phyloP scores from a whole-genome alignment of 2,888 invertebrate genomes.

The Alentia gelatinosa region DNA sequence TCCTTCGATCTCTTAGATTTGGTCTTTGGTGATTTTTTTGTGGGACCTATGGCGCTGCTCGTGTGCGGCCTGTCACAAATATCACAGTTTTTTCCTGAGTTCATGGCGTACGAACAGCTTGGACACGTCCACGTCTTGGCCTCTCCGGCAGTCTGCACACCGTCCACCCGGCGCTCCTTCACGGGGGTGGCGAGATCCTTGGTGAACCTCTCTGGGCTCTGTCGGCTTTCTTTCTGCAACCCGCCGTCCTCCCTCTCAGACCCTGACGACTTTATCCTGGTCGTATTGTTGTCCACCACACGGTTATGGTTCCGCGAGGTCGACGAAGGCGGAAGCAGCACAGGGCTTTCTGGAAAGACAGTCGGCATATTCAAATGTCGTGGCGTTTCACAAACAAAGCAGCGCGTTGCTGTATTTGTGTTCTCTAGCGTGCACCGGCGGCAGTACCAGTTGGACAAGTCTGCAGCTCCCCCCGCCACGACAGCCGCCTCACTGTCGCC shows the following conservation, averaged over 20 bases:
- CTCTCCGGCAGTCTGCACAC: not conserved
- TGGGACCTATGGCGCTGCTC: not conserved
- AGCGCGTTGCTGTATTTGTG: constrained; percentile 85
- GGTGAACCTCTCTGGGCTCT: not conserved
- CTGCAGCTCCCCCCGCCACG: not conserved
- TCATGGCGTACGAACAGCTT: not conserved
- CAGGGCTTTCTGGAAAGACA: constrained; percentile 62
- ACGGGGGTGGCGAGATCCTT: too few relatives aligned
- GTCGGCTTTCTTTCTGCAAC: too few relatives aligned
- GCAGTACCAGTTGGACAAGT: constrained; percentile 77
- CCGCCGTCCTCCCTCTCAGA: not conserved
- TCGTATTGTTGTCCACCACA: constrained; percentile 61
- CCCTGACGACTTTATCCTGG: not conserved
- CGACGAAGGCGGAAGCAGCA: constrained; percentile 60
- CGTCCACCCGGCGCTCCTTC: not conserved
- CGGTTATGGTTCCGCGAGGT: constrained; percentile 63
- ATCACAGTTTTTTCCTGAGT: not conserved
- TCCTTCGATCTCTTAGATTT: too few relatives aligned
- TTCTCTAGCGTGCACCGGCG: constrained; percentile 89
- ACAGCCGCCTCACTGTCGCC: not conserved
- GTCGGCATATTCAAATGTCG: constrained; percentile 65
- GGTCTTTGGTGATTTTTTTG: not conserved
- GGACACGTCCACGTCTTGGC: not conserved
- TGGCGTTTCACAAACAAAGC: constrained; percentile 89
- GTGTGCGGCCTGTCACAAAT: constrained; percentile 11